Percentiles rank a stretch among this genome's conserved stretches.
phyloP scores from a whole-genome alignment of 2,888 invertebrate species.

The Leuctra nigra region DNA sequence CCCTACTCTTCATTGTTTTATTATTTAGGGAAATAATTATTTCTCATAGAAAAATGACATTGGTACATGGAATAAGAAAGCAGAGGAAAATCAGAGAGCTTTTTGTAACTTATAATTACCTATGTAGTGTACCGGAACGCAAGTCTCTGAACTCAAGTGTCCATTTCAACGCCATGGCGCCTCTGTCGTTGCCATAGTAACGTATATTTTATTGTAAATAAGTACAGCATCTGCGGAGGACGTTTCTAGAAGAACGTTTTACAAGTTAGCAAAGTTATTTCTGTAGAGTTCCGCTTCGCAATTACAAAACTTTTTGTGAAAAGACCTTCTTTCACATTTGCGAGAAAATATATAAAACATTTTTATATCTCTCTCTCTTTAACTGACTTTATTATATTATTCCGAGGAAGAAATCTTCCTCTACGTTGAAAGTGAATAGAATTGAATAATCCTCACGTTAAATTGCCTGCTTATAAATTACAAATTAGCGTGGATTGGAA shows the following conservation, averaged over 20 bases:
- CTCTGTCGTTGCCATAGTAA: no score
- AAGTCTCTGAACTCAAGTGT: no score
- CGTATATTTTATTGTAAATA: no score
- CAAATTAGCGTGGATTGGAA: constrained; percentile 25
- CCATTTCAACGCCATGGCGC: no score
- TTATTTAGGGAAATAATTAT: no score
- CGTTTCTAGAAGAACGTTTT: constrained; percentile 8
- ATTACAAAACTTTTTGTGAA: constrained; percentile 26
- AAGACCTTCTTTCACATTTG: constrained; percentile 8
- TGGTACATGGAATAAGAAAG: no score
- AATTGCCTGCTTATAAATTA: constrained; percentile 30
- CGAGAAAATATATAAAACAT: neutral
- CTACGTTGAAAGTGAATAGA: constrained; percentile 15
- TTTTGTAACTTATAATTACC: no score
- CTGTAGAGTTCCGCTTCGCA: constrained; percentile 20
- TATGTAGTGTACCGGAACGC: no score
- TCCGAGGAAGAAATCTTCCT: constrained; percentile 19
- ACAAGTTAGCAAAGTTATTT: constrained; percentile 24
- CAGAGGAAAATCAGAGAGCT: no score
- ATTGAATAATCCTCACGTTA: constrained; percentile 29
- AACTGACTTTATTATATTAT: constrained; percentile 6
- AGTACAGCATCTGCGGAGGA: constrained; percentile 18
- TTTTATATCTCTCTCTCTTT: constrained; percentile 9
- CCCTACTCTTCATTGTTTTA: no score
- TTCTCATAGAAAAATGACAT: no score